Evolutionary conservation across 2,113 vertebrate genomes (phyloP).

Genomic region (Embiotoca jacksoni): DNA sequence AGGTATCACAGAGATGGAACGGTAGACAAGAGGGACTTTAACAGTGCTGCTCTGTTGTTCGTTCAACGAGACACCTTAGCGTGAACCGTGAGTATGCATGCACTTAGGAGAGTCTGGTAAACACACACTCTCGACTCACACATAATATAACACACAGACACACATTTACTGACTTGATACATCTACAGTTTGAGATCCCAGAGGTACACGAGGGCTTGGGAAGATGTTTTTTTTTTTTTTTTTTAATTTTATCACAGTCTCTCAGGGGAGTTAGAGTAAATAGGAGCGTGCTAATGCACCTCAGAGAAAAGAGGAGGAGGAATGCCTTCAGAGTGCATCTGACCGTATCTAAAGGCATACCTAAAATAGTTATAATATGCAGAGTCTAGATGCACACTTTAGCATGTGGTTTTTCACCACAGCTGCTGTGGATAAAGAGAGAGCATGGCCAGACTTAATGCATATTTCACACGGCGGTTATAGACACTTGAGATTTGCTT

Average conservation of each 20-base stretch:
- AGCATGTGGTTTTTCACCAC: background rate
- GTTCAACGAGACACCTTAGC: conserved; percentile 18
- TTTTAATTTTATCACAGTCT: conserved; percentile 48
- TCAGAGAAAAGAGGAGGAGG: conserved; percentile 4
- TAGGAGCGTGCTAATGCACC: conserved; percentile 34
- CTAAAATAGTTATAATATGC: conserved; percentile 43
- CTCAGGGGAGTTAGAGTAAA: conserved; percentile 60
- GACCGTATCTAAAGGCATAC: conserved; percentile 37
- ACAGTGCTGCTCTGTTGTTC: conserved; percentile 27
- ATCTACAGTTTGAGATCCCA: conserved; percentile 25
- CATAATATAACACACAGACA: conserved; percentile 6
- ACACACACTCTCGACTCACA: conserved; percentile 14
- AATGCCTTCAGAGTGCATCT: conserved; percentile 22
- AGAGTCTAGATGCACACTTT: conserved; percentile 19
- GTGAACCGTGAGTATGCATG: background rate
- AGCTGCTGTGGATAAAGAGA: background rate
- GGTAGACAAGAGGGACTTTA: conserved; percentile 8
- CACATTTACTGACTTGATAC: conserved; percentile 35
- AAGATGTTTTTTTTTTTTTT: conserved; percentile 33
- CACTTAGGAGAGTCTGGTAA: conserved; percentile 34
- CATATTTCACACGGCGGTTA: conserved; percentile 41
- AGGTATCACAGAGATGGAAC: conserved; percentile 50
- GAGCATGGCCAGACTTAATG: conserved; percentile 9
- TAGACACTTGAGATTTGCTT: conserved; percentile 23
- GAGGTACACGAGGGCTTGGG: conserved; percentile 28